Evolutionary conservation across 2,888 invertebrate species (phyloP), one percentile per base, ranked within the genome.

Genomic region (Phyllotreta striolata): DNA sequence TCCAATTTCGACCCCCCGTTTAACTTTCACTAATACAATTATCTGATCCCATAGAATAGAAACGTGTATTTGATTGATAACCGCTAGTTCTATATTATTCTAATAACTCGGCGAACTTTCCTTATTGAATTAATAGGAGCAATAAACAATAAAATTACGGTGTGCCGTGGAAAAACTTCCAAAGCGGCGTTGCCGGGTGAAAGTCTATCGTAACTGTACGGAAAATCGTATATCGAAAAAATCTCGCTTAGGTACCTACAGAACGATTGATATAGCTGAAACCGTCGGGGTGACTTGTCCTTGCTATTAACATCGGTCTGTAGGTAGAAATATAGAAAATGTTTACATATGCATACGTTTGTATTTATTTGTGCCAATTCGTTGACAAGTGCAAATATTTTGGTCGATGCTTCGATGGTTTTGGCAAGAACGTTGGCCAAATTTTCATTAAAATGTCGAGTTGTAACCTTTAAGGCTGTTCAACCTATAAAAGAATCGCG

Each of bases 31-130:
- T 12, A 3, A 35, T 49, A 47, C 34, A 52, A 38, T 35, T 38
- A 52, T 52, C 52, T 1, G 8, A 52, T 52, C 41, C 10, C 10
- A 41, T 24, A 41, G 38, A 52, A 5, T 52, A 52, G 12, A 52
- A 52, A 52, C 7, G 12, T n/a, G n/a, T n/a, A 41, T 57, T 39
- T 57, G 57, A 57, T 57, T 57, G 57, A 57, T 57, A 47, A 57
- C 57, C 47, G 24, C 24, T 24, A 4, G 24, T 24, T 24, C 24
- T 39, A 57, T 39, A 47, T 47, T 57, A 57, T 24, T 57, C 14
- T 46, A 56, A 56, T 56, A 10, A 46, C 9, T 57, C 13, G 57
- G n/a, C 24, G 24, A 57, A 57, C 47, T 57, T 57, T 57, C 57
- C 47, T 47, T 9, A 38, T 39, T 47, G 47, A 57, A 47, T 57